Evolutionary conservation across 2,113 vertebrate species (phyloP).

Genomic region (Scomber japonicus): DNA sequence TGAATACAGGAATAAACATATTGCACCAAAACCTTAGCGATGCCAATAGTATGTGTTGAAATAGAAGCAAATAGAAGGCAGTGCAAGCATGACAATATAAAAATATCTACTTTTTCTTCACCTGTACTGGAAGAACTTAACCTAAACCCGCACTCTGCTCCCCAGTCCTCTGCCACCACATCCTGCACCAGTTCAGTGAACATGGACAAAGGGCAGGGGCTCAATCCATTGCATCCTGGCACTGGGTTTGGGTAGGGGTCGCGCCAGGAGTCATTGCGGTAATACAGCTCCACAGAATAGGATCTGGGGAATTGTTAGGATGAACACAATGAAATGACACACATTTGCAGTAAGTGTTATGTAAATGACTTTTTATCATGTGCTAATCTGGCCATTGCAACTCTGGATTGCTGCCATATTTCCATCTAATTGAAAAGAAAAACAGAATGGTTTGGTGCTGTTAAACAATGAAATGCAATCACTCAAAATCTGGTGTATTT

Average conservation of each 20-base stretch:
- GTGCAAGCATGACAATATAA: background rate
- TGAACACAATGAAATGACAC: constrained; percentile 55
- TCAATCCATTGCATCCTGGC: constrained; percentile 85
- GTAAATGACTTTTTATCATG: constrained; percentile 38
- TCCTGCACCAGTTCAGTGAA: constrained; percentile 86
- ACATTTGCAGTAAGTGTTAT: constrained; percentile 48
- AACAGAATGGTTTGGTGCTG: constrained; percentile 13
- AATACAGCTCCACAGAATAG: constrained; percentile 88
- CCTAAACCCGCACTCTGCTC: constrained; percentile 82
- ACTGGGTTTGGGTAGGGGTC: constrained; percentile 85
- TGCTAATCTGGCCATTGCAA: constrained; percentile 44
- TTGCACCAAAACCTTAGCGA: background rate
- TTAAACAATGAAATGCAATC: constrained; percentile 15
- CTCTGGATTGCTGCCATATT: constrained; percentile 37
- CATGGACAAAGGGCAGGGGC: constrained; percentile 86
- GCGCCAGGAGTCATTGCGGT: constrained; percentile 84
- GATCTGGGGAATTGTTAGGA: constrained; percentile 65
- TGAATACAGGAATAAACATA: constrained; percentile 13
- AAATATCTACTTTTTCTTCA: constrained; percentile 10
- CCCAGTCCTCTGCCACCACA: constrained; percentile 85
- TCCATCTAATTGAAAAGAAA: constrained; percentile 20
- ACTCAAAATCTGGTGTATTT: constrained; percentile 31
- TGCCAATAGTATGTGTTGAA: background rate
- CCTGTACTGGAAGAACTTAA: constrained; percentile 66
- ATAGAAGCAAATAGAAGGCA: background rate